These are phyloP conservation scores for Ochotona curzoniae DNA, from an alignment of 2,113 vertebrate genomes.

Conservation along the genomic window DNA sequence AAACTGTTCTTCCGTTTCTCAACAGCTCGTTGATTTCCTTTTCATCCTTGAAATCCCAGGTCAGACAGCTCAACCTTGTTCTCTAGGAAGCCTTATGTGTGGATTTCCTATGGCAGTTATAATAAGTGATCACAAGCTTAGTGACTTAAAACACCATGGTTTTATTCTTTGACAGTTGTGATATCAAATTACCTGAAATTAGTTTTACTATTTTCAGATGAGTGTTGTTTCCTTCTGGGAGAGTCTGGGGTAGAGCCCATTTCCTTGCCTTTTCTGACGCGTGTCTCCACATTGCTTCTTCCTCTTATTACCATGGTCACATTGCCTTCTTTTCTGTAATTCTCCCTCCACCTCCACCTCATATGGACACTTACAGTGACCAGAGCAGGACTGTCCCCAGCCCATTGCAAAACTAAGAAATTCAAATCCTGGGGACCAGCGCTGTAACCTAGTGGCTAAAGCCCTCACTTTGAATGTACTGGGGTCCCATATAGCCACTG, in stretches of 20 bases:
- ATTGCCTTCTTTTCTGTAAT: slow-evolving; percentile 13
- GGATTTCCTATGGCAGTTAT: slow-evolving; percentile 14
- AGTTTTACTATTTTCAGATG: neutral
- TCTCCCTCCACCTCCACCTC: neutral
- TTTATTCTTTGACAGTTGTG: neutral
- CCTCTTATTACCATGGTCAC: neutral
- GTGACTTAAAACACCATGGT: neutral
- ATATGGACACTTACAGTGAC: neutral
- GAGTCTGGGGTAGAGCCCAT: neutral
- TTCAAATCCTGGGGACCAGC: neutral
- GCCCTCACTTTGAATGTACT: too few relatives aligned
- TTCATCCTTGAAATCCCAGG: slow-evolving; percentile 16
- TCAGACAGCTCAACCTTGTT: neutral
- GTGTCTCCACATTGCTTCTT: neutral
- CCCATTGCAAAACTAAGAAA: neutral
- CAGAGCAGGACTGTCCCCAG: neutral
- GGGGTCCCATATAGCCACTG: too few relatives aligned
- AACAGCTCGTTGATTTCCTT: neutral
- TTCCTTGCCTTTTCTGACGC: slow-evolving; percentile 23
- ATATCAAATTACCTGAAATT: neutral
- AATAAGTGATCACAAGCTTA: slow-evolving; percentile 17
- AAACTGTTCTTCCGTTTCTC: neutral
- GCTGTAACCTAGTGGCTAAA: too few relatives aligned
- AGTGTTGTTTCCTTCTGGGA: neutral
- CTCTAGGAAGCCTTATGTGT: neutral